Percentiles rank a stretch among this genome's conserved stretches.
phyloP scores from a whole-genome alignment of 2,113 vertebrate genomes.

The Pluvialis apricaria region DNA sequence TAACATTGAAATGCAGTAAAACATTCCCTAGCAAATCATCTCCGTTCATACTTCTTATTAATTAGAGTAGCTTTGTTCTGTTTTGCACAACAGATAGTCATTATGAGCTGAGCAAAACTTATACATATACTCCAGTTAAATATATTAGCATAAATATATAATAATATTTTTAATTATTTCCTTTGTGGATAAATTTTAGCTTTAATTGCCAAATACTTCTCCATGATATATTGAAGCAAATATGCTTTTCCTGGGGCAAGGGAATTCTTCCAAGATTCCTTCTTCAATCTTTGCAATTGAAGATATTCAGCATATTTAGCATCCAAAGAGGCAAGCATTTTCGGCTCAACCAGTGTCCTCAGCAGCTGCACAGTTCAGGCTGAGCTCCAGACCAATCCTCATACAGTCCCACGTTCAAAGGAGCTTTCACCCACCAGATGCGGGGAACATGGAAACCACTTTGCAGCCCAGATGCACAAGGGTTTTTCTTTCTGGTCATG shows the following conservation, averaged over 20 bases:
- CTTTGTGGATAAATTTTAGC: background rate
- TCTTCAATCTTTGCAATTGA: background rate
- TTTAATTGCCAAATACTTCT: background rate
- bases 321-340: background rate
- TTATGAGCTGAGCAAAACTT: background rate
- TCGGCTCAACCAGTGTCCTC: background rate
- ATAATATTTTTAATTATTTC: constrained; percentile 23
- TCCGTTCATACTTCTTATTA: background rate
- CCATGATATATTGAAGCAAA: background rate
- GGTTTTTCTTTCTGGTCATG: background rate
- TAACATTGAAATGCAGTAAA: background rate
- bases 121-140: background rate
- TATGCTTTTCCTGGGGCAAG: background rate
- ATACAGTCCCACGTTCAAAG: background rate
- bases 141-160: background rate
- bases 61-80: background rate
- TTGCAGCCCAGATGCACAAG: background rate
- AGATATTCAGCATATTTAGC: background rate
- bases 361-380: background rate
- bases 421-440: too few species aligned
- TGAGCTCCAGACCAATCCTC: background rate
- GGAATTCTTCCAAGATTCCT: background rate
- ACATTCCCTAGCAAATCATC: background rate
- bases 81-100: background rate
- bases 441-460: background rate